Conservation (phyloP, 2,888 invertebrate genomes). For the Andrena dorsata region DNA sequence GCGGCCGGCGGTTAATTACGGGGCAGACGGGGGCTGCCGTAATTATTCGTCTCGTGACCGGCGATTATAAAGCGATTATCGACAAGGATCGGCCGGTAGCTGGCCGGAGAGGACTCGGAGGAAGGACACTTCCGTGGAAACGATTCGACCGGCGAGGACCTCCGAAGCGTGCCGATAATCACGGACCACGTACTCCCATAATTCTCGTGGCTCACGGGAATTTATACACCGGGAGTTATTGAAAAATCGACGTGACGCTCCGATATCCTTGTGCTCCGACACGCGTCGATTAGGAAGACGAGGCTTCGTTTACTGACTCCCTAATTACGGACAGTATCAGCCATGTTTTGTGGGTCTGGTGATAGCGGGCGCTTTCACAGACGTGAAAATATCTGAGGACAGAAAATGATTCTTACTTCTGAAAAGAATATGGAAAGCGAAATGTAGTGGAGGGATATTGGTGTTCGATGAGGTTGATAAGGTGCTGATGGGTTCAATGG, state of each 20-base stretch:
- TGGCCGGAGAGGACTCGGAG: not conserved
- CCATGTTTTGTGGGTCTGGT: too few relatives aligned
- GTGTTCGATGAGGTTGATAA: too few relatives aligned
- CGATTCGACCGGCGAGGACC: slow-evolving; percentile 31
- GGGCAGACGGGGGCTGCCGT: slow-evolving; percentile 62
- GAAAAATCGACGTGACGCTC: not conserved
- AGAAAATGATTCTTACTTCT: too few relatives aligned
- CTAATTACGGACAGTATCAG: too few relatives aligned
- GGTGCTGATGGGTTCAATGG: too few relatives aligned
- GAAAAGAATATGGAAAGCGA: too few relatives aligned
- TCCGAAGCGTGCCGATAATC: slow-evolving; percentile 11
- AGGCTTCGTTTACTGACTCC: too few relatives aligned
- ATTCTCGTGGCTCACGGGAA: not conserved
- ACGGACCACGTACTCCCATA: not conserved
- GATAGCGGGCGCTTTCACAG: too few relatives aligned
- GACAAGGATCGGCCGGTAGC: slow-evolving; percentile 69
- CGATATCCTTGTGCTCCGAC: not conserved
- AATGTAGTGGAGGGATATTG: too few relatives aligned
- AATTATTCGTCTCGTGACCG: slow-evolving; percentile 76
- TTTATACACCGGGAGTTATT: not conserved
- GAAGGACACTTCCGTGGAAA: slow-evolving; percentile 52
- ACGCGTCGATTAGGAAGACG: too few relatives aligned
- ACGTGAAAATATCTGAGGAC: too few relatives aligned
- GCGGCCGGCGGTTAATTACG: slow-evolving; percentile 66
- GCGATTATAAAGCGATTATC: slow-evolving; percentile 79